Evolutionary conservation across 2,113 vertebrate genomes (phyloP), one percentile per base, ranked within the genome.

Genomic region (Malurus melanocephalus): DNA sequence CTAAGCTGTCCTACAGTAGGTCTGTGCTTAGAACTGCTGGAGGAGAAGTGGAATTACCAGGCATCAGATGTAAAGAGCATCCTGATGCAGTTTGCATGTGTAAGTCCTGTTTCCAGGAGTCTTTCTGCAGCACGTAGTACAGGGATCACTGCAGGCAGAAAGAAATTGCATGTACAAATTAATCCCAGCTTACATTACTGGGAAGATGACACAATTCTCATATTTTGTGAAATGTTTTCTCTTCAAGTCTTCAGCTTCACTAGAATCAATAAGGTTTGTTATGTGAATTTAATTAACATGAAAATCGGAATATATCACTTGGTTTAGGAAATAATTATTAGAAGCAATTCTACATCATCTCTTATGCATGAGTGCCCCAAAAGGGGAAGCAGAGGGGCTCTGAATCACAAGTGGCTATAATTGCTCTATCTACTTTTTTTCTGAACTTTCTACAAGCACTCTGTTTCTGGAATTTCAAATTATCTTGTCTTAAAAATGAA

Each of bases 301-400:
- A 53, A 85, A 80, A 93, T 60, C 52, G 77, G 75, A 91, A 59
- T 85, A 55, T 73, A 93, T 80, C 51, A 71, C 43, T 83, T 77
- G 20, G 18, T 19, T 67, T 86, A 88, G 46, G 52, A 94, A 94
- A 88, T 80, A 85, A 84, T 84, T 88, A 86, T 83, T 89, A 59
- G 32, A 10, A 93, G 16, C 52, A 85, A 77, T 87, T 88, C n/a
- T 59, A 32, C 35, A 64, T 80, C 48, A 80, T 86, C 40, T 49
- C 28, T 90, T 90, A 53, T 52, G 13, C 35, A 49, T 78, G 45
- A 90, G 33, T 68, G 20, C 35, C 45, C 60, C 1, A 4, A 89
- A 82, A 79, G 69, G 48, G 94, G 80, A 24, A 78, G 30, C 57
- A 86, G n/a, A 89, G 80, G 33, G 42, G 15, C 38, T 80, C 61